Evolutionary conservation across 2,113 vertebrate genomes (phyloP).

Genomic region (Peromyscus maniculatus): DNA sequence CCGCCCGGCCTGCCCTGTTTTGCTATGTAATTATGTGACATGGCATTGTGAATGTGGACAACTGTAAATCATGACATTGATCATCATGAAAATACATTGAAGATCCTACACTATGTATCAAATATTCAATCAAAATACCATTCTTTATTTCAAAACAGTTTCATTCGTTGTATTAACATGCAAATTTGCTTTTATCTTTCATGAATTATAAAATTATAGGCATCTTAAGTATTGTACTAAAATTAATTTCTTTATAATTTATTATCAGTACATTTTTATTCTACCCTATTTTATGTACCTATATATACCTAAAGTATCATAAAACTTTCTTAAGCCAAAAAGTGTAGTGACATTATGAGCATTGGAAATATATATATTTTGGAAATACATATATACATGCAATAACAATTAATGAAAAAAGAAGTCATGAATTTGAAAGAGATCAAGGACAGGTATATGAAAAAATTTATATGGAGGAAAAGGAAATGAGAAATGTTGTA

Average conservation of each 20-base stretch:
- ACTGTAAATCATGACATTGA: too few species aligned
- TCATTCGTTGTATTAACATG: background rate
- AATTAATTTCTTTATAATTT: background rate
- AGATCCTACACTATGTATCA: background rate
- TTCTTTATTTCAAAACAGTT: background rate
- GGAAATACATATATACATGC: background rate
- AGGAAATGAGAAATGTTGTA: background rate
- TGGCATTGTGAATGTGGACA: background rate
- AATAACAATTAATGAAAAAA: background rate
- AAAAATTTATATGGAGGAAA: too few species aligned
- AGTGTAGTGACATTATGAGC: background rate
- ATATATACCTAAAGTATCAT: background rate
- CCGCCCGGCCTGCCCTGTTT: background rate
- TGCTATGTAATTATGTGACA: background rate
- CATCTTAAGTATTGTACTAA: background rate
- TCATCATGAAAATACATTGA: background rate
- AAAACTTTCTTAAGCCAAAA: background rate
- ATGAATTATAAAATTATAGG: background rate
- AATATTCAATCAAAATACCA: too few species aligned
- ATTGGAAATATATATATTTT: background rate
- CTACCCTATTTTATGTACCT: background rate
- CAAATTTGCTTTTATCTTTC: background rate
- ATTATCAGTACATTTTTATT: background rate
- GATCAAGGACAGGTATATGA: background rate
- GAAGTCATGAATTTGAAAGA: background rate